Evolutionary conservation across 2,888 invertebrate genomes (phyloP).

Genomic region (Conus canariensis): DNA sequence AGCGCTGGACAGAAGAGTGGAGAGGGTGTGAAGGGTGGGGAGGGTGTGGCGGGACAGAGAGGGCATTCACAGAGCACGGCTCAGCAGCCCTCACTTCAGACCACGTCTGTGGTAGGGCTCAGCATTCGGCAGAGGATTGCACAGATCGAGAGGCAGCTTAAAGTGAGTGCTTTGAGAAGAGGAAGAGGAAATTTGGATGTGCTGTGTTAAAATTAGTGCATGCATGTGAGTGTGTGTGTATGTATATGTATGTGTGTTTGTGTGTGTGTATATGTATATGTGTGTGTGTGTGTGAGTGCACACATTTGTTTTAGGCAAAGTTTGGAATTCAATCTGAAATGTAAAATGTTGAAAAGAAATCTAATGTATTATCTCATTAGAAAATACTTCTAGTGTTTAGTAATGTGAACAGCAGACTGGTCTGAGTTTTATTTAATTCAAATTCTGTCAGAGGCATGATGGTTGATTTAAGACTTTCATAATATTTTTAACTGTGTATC

Average conservation of each 20-base stretch:
- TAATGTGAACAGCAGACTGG: no score
- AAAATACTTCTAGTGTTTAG: no score
- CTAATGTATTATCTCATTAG: no score
- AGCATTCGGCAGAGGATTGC: constrained; percentile 65
- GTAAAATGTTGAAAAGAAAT: no score
- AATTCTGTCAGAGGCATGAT: no score
- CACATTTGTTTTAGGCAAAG: no score
- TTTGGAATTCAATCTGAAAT: background rate
- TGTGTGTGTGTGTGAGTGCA: no score
- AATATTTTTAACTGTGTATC: no score
- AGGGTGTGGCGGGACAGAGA: constrained; percentile 2
- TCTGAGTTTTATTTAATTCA: no score
- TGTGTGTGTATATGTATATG: no score
- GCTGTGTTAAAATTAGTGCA: background rate
- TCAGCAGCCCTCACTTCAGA: constrained; percentile 13
- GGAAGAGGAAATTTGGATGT: background rate
- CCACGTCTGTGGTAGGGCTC: constrained; percentile 47
- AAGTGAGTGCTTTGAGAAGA: constrained; percentile 53
- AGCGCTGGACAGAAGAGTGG: background rate
- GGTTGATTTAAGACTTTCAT: no score
- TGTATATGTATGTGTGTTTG: no score
- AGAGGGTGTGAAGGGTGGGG: background rate
- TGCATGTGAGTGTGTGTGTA: background rate
- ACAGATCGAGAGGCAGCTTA: constrained; percentile 66
- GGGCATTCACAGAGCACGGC: background rate